phyloP scores from a whole-genome alignment of 2,797 vertebrate species.

The Brachyalestes nurse region DNA sequence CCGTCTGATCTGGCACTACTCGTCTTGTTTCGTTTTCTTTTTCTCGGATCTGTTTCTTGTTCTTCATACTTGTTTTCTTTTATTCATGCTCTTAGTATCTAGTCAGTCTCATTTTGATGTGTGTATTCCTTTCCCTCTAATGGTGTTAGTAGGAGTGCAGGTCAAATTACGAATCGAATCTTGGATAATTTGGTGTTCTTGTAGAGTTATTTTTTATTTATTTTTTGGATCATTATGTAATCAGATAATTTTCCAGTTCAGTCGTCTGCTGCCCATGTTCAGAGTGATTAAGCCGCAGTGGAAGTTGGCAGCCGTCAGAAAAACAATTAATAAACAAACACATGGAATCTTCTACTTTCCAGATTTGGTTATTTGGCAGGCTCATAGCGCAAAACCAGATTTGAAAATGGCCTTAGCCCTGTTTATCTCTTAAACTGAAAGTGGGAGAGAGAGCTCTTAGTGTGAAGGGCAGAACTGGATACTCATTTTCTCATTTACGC shows the following conservation, averaged over 20 bases:
- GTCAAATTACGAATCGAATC: conserved; percentile 1
- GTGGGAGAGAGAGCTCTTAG: not conserved
- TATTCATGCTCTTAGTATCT: not conserved
- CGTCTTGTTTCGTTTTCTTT: conserved; percentile 62
- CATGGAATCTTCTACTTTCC: conserved; percentile 34
- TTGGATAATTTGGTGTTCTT: conserved; percentile 29
- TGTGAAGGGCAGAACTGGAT: conserved; percentile 13
- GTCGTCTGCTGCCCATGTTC: conserved; percentile 39
- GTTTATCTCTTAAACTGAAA: conserved; percentile 29
- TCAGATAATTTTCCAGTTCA: conserved; percentile 43
- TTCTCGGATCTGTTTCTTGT: conserved; percentile 28
- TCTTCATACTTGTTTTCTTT: not conserved
- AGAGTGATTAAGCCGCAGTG: conserved; percentile 52
- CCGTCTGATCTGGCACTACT: conserved; percentile 77
- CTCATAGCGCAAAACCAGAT: conserved; percentile 21
- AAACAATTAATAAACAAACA: conserved; percentile 33
- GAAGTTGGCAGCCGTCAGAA: conserved; percentile 51
- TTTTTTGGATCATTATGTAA: conserved; percentile 33
- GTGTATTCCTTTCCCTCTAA: not conserved
- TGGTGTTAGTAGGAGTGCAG: not conserved
- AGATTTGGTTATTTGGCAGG: conserved; percentile 37
- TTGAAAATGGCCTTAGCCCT: conserved; percentile 27
- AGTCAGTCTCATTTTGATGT: not conserved
- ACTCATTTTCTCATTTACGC: conserved; percentile 34
- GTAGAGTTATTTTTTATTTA: conserved; percentile 15